Base-by-base conservation (phyloP, 30 jellyfish, hydroid and myxozoan species). In the Chironex yamaguchii region DNA sequence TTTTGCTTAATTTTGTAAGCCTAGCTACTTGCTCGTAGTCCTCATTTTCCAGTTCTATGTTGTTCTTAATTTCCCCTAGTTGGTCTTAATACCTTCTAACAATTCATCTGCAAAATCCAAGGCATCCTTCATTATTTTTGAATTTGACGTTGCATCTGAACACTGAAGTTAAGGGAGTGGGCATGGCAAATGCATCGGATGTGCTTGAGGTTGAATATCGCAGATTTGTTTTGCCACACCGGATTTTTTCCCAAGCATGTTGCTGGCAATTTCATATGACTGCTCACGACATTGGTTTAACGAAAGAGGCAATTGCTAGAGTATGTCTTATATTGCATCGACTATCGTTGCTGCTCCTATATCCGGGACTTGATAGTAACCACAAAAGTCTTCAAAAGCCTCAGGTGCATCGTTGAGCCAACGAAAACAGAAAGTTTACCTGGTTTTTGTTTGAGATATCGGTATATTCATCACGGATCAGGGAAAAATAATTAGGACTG, bases 401-500 rank as follows among this genome's bases (percentile, higher is more conserved):
- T 42, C 17, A 42, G 17, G 58, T 9, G 58, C 58, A 42, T 42
- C 58, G 9, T 9, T 42, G 13, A 42, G 13, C 58, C 58, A 9
- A 42, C 58, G 17, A 9, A 42, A 42, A 42, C 58, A 9, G 58
- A 42, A 42, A 9, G 13, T 42, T 42, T 42, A 42, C 17, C n/a
- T 42, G 58, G 9, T 42, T 17, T 42, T 42, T 42, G 17, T 42
- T 42, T 42, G 58, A 42, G 58, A 42, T 42, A 42, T 42, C 58
- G 9, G 58, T 42, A 42, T 42, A 42, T n/a, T n/a, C n/a, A n/a
- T 6, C 58, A 42, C 58, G 17, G 17, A 42, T 42, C 58, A 42
- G 58, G 58, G 58, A 42, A 42, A n/a, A 42, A 42, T 42, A 42
- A 42, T 42, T 42, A 42, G 84, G 30, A 9, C 88, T 25, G 3